A percentile compares a stretch with the other conserved stretches of the same genome.
Conservation (phyloP, 2,888 invertebrate genomes). For the Zhengitettix transpicula region DNA sequence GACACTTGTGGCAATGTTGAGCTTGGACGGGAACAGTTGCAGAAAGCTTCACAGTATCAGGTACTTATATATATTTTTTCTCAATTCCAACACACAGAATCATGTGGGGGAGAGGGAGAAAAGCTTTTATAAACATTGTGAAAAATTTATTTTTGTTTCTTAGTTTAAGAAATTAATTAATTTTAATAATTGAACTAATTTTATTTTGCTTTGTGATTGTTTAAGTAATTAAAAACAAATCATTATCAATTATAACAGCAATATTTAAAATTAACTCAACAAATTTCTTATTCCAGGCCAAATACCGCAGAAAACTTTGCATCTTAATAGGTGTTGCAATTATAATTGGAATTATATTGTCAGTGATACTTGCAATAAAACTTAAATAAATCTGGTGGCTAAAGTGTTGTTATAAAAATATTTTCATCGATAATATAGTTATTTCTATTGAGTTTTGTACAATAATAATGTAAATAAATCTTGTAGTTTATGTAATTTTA, state of each 20-base stretch:
- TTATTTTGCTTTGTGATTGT: no score
- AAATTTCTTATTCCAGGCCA: constrained; percentile 19
- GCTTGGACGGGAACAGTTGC: constrained; percentile 56
- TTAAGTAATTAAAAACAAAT: no score
- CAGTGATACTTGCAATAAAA: constrained; percentile 41
- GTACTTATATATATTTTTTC: constrained; percentile 23
- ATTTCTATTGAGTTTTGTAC: no score
- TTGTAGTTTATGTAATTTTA: no score
- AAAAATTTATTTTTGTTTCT: no score
- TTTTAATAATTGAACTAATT: neutral
- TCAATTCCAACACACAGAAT: neutral
- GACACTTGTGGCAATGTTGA: constrained; percentile 57
- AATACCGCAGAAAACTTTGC: constrained; percentile 56
- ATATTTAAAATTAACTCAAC: neutral
- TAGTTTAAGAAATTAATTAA: no score
- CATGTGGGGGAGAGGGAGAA: neutral
- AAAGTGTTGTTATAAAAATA: no score
- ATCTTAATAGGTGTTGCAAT: constrained; percentile 49
- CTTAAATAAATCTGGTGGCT: constrained; percentile 4
- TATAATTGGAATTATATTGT: constrained; percentile 47
- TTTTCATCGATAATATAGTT: no score
- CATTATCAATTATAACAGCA: no score
- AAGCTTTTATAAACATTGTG: no score
- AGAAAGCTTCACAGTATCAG: constrained; percentile 68
- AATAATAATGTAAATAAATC: no score